Percentiles rank a stretch among this genome's conserved stretches.
These are phyloP conservation scores for Sciaenops ocellatus DNA, from an alignment of 2,797 vertebrate species.

Conservation along the genomic window DNA sequence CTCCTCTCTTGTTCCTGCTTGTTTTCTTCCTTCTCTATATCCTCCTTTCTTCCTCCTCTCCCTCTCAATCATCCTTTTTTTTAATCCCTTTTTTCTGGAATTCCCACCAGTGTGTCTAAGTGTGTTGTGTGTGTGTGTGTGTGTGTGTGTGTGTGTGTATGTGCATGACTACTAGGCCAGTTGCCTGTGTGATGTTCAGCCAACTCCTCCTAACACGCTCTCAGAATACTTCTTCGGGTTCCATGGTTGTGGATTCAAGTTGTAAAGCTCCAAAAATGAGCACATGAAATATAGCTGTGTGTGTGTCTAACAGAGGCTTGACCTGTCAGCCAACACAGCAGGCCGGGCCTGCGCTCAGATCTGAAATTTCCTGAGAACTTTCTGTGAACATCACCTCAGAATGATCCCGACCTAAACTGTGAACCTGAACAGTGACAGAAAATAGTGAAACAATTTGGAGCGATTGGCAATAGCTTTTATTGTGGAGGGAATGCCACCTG, in stretches of 20 bases:
- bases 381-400: slow-evolving; percentile 26
- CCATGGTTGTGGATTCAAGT: slow-evolving; percentile 59
- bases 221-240: slow-evolving; percentile 60
- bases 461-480: slow-evolving; percentile 28
- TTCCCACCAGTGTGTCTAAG: slow-evolving; percentile 50
- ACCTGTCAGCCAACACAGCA: slow-evolving; percentile 49
- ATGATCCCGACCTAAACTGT: slow-evolving; percentile 3
- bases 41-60: slow-evolving; percentile 50
- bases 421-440: slow-evolving; percentile 5
- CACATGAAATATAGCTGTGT: slow-evolving; percentile 57
- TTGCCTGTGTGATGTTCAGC: slow-evolving; percentile 77
- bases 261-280: slow-evolving; percentile 63
- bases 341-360: slow-evolving; percentile 1
- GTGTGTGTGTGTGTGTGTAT: slow-evolving; percentile 22
- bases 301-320: slow-evolving; percentile 27
- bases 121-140: slow-evolving; percentile 24
- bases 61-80: slow-evolving; percentile 40
- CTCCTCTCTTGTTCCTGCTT: slow-evolving; percentile 56
- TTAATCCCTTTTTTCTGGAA: slow-evolving; percentile 46
- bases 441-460: slow-evolving; percentile 14
- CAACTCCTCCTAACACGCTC: slow-evolving; percentile 69
- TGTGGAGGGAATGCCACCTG: slow-evolving; percentile 53
- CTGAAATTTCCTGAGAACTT: slow-evolving; percentile 27
- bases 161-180: slow-evolving; percentile 58
- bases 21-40: slow-evolving; percentile 48